phyloP scores from a whole-genome alignment of 2,888 invertebrate species.

The Eristalis pertinax region DNA sequence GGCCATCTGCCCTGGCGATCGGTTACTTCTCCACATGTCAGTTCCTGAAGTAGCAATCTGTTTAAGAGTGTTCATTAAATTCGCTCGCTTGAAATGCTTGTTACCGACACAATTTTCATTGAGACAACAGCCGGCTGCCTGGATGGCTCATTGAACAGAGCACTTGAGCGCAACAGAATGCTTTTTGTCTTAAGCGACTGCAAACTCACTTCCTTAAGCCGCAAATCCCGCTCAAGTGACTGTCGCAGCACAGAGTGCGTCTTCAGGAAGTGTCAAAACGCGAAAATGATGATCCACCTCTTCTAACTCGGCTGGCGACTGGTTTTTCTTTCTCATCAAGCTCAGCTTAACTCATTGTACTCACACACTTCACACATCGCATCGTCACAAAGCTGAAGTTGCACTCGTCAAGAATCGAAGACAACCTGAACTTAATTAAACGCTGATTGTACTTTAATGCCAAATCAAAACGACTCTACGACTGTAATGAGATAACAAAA shows the following conservation, averaged over 20 bases:
- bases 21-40: too few relatives aligned
- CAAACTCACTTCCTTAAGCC: neutral
- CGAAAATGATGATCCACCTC: neutral
- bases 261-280: neutral
- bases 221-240: neutral
- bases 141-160: too few relatives aligned
- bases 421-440: constrained; percentile 39
- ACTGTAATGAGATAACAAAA: constrained; percentile 33
- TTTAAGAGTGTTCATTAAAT: too few relatives aligned
- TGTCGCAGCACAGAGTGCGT: neutral
- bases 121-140: too few relatives aligned
- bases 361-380: neutral
- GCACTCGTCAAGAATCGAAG: neutral
- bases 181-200: neutral
- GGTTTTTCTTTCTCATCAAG: too few relatives aligned
- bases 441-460: constrained; percentile 21
- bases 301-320: neutral
- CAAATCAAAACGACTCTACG: constrained; percentile 33
- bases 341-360: neutral
- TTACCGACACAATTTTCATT: too few relatives aligned
- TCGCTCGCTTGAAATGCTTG: too few relatives aligned
- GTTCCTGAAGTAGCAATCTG: too few relatives aligned
- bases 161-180: too few relatives aligned
- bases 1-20: too few relatives aligned
- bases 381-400: neutral